phyloP scores from a whole-genome alignment of 1,140 invertebrate genomes.

The Cyclina sinensis region DNA sequence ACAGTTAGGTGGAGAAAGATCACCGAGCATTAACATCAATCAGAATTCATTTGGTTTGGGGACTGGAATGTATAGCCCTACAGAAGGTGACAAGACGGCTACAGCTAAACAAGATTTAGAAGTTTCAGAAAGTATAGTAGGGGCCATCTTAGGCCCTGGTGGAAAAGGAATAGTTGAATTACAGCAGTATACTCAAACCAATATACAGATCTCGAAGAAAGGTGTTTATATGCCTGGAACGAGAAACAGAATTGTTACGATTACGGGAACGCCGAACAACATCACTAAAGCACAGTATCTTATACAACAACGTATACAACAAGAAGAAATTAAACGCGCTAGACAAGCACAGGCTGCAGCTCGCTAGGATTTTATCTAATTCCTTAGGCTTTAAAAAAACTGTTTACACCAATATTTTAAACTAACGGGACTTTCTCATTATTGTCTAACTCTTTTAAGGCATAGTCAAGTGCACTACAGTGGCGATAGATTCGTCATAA shows the following conservation, averaged over 20 bases:
- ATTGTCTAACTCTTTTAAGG: conserved; percentile 57
- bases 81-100: conserved; percentile 80
- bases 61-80: conserved; percentile 87
- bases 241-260: conserved; percentile 98
- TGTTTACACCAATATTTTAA: conserved; percentile 67
- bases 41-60: conserved; percentile 93
- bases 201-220: conserved; percentile 99
- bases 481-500: conserved; percentile 59
- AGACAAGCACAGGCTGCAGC: conserved; percentile 79
- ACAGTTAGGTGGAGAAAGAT: conserved; percentile 75
- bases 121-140: conserved; percentile 97
- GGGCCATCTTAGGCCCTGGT: conserved; percentile 98
- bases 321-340: conserved; percentile 97
- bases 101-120: conserved; percentile 94
- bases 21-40: conserved; percentile 88
- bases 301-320: conserved; percentile 97
- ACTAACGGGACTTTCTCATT: conserved; percentile 62
- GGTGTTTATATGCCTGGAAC: conserved; percentile 98
- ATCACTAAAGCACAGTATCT: conserved; percentile 96
- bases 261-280: conserved; percentile 94
- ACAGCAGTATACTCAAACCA: conserved; percentile 98
- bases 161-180: conserved; percentile 98
- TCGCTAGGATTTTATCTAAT: conserved; percentile 76
- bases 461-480: conserved; percentile 40
- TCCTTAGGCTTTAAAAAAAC: conserved; percentile 63